Base-by-base conservation (phyloP, 2,888 invertebrate species). In the Mayetiola destructor region DNA sequence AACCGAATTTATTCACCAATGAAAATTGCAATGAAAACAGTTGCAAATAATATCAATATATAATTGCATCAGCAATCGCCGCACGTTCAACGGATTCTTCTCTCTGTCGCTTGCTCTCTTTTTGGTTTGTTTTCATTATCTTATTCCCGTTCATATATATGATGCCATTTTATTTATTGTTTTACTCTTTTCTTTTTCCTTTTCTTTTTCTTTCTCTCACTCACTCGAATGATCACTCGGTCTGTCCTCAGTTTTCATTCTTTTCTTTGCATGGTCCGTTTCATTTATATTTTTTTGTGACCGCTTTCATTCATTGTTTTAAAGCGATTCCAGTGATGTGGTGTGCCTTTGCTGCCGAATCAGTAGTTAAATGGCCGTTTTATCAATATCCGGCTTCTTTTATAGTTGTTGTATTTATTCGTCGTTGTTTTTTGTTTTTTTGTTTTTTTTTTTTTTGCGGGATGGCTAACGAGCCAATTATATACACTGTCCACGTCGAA, bases 381-480 rank as follows among this genome's bases (percentile, higher is more conserved):
- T 21, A n/a, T n/a, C n/a, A n/a, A n/a, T n/a, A n/a, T n/a, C n/a
- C n/a, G n/a, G n/a, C n/a, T n/a, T n/a, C n/a, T n/a, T n/a, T n/a
- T n/a, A n/a, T n/a, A n/a, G n/a, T n/a, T n/a, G n/a, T 48, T 48
- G 48, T 27, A 23, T 48, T 48, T n/a, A n/a, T n/a, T 27, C 48
- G 27, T 48, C 27, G 27, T 16, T n/a, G n/a, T n/a, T n/a, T 48
- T 23, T 27, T 48, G 48, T 27, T 16, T 48, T 48, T 48, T 48
- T 42, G 27, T 48, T 48, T 27, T 48, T 23, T 48, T 27, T 48
- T 48, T 27, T 48, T 48, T 23, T 48, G 23, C 27, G n/a, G 18
- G 27, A 48, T 48, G 48, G 27, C 48, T 48, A 48, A 48, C 48
- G 48, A 48, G 48, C 48, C 48, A 48, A 48, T 48, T 48, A 48